Evolutionary conservation across 2,113 vertebrate genomes (phyloP), one percentile per base, ranked within the genome.

Genomic region (Alligator mississippiensis): DNA sequence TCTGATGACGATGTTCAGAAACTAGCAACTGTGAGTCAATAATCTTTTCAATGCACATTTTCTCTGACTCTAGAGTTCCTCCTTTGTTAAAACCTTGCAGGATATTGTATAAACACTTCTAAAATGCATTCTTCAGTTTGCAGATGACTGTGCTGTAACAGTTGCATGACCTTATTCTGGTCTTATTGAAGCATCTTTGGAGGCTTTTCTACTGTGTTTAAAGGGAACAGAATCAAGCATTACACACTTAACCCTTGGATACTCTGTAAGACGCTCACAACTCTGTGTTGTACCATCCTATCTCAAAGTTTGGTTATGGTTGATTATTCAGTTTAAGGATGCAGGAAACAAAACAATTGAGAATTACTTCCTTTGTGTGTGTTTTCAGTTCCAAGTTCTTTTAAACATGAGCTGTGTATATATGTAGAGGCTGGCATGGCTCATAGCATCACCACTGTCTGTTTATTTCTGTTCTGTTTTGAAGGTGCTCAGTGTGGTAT

Each of bases 1-100:
- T 98, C 99, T 0, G 99, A 99, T 86, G 99, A 99, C 90, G 99
- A 99, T 66, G 99, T 99, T 61, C 99, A 99, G 97, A 99, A 99
- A 97, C 98, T 99, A 87, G 99, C 99, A 89, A 99, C 99, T 2
- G 99, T 99, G 96, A 99, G 99, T 98, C 80, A 90, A 91, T 85
- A 90, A 88, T 58, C 84, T 94, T 94, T 87, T 92, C n/a, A 88
- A 92, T 84, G 12, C 76, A 28, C 89, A 47, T 72, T 96, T 68
- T 97, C 25, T 83, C 38, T 62, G 5, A 90, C 84, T 54, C 62
- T 89, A 93, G 2, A 90, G 60, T n/a, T 87, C 19, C 27, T 80
- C 87, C 92, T 88, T 85, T 78, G 13, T 8, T 86, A 70, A 77
- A 82, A 60, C 91, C 93, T 55, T 80, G 57, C 84, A 16, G 1